phyloP scores from a whole-genome alignment of 1,140 invertebrate species.

The Scaptodrosophila lebanonensis region DNA sequence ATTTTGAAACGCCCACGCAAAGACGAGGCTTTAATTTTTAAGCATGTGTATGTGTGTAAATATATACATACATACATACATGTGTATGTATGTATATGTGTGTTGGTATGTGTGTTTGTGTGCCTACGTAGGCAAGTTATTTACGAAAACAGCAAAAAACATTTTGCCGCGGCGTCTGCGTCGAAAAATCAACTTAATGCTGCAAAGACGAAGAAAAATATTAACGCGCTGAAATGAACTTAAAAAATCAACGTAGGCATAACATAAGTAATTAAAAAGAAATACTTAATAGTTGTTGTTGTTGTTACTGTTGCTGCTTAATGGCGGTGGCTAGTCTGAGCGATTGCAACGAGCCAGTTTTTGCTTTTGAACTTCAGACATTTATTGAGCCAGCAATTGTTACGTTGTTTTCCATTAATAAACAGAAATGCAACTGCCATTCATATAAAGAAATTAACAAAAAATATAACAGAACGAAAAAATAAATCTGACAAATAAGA shows the following conservation, averaged over 20 bases:
- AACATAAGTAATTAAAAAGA: too few relatives aligned
- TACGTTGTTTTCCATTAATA: too few relatives aligned
- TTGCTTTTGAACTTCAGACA: too few relatives aligned
- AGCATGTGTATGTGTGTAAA: constrained; percentile 3
- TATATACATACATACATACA: not conserved
- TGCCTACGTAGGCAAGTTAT: constrained; percentile 29
- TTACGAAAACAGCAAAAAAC: constrained; percentile 15
- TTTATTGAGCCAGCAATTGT: too few relatives aligned
- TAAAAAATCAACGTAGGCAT: constrained; percentile 4
- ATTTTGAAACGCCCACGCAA: constrained; percentile 26
- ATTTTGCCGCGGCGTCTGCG: constrained; percentile 50
- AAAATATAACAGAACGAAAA: too few relatives aligned
- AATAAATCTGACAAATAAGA: constrained; percentile 25
- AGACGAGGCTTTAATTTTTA: constrained; percentile 38
- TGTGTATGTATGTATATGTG: constrained; percentile 36
- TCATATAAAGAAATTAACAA: not conserved
- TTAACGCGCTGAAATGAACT: too few relatives aligned
- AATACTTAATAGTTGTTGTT: constrained; percentile 31
- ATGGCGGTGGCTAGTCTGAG: constrained; percentile 56
- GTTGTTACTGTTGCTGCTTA: constrained; percentile 25
- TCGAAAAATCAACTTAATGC: too few relatives aligned
- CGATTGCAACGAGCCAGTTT: too few relatives aligned
- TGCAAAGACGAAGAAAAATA: too few relatives aligned
- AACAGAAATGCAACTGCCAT: not conserved
- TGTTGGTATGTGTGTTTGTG: constrained; percentile 8